phyloP scores from a whole-genome alignment of 2,888 invertebrate genomes.

The Polyploca ridens region DNA sequence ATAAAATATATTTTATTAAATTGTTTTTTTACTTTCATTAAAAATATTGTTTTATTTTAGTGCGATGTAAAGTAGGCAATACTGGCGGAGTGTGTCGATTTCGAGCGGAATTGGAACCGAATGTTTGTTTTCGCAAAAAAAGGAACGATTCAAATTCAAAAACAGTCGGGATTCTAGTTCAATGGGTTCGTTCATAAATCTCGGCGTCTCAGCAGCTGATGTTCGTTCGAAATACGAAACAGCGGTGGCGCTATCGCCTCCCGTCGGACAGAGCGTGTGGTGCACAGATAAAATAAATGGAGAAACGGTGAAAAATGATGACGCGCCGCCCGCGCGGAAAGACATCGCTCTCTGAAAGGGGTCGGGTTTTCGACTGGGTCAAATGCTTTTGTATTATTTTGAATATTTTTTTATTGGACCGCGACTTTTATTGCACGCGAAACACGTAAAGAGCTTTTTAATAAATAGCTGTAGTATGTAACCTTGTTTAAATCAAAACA shows the following conservation, averaged over 20 bases:
- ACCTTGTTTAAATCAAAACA: background rate
- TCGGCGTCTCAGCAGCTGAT: conserved; percentile 80
- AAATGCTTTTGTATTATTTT: conserved; percentile 54
- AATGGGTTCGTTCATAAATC: conserved; percentile 79
- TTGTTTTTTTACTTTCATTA: no score
- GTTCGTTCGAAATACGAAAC: conserved; percentile 74
- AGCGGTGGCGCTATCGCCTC: conserved; percentile 62
- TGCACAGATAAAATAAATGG: conserved; percentile 84
- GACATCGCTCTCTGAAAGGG: conserved; percentile 68
- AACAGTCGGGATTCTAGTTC: conserved; percentile 63
- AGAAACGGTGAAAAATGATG: conserved; percentile 82
- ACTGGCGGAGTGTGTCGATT: background rate
- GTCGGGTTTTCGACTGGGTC: conserved; percentile 63
- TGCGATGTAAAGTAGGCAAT: background rate
- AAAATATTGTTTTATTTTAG: no score
- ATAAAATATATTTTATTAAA: no score
- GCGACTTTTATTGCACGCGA: conserved; percentile 2
- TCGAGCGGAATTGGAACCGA: background rate
- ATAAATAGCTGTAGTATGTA: background rate
- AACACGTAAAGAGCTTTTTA: background rate
- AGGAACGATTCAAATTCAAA: conserved; percentile 66
- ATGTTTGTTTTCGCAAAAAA: conserved; percentile 43
- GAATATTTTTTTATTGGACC: conserved; percentile 4
- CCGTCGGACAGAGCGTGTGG: conserved; percentile 74
- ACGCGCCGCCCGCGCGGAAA: conserved; percentile 75